A percentile compares a stretch with the other conserved stretches of the same genome.
These are phyloP conservation scores for Tachina fera DNA, from an alignment of 2,888 invertebrate species.

Conservation along the genomic window DNA sequence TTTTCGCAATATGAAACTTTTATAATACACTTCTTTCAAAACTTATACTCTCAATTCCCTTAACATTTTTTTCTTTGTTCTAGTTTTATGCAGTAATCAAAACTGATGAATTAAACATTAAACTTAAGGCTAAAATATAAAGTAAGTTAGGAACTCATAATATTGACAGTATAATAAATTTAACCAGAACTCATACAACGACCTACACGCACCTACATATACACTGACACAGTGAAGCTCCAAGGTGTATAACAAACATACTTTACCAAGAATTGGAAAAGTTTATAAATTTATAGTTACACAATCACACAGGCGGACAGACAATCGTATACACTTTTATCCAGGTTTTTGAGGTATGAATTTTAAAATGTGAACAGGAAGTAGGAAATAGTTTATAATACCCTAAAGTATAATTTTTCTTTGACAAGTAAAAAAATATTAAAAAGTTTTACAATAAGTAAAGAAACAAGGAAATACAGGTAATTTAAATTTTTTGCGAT, in stretches of 20 bases:
- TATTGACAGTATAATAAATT: constrained; percentile 57
- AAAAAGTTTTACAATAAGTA: constrained; percentile 44
- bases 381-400: constrained; percentile 36
- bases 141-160: constrained; percentile 41
- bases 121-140: constrained; percentile 48
- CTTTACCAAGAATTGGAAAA: constrained; percentile 56
- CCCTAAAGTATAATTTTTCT: constrained; percentile 46
- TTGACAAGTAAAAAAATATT: constrained; percentile 15
- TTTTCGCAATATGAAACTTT: constrained; percentile 16
- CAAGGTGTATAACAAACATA: constrained; percentile 40
- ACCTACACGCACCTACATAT: not conserved
- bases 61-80: constrained; percentile 44
- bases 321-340: constrained; percentile 11
- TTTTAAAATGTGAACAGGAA: constrained; percentile 46
- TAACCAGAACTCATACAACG: not conserved
- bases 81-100: constrained; percentile 46
- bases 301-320: constrained; percentile 1
- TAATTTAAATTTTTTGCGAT: constrained; percentile 46
- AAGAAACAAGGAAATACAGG: constrained; percentile 25
- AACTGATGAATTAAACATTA: constrained; percentile 61
- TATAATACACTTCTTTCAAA: constrained; percentile 23
- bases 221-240: not conserved
- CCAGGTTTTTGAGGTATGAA: constrained; percentile 24
- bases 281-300: constrained; percentile 57
- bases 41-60: constrained; percentile 18